Evolutionary conservation across 2,888 invertebrate species (phyloP), one percentile per base, ranked within the genome.

Genomic region (Epinotia brunnichana): DNA sequence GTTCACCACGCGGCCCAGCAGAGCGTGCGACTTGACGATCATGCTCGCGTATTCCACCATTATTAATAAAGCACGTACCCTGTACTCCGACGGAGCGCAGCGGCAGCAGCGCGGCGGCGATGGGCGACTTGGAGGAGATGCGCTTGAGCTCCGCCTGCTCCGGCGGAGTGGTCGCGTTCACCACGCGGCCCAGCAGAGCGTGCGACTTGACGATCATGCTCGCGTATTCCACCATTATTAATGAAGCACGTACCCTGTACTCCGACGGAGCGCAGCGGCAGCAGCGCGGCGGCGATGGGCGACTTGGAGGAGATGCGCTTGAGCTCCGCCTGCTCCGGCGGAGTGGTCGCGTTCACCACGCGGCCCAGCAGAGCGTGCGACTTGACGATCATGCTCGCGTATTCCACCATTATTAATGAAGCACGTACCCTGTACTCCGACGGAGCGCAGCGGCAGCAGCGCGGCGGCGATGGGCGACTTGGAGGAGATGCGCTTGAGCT

Each of bases 21-120:
- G n/a, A n/a, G n/a, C n/a, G n/a, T n/a, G n/a, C n/a, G n/a, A n/a
- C n/a, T n/a, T n/a, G n/a, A 24, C 24, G 24, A 24, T 24, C 24
- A 24, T 24, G 24, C 24, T 24, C 24, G 24, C 24, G 24, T 24
- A 24, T 24, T 24, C 24, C 24, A 24, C 24, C 24, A 24, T 24
- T 24, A 24, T 24, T 57, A 17, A 29, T 13, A 1, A 29, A 15
- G 3, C n/a, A 51, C 48, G 63, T 83, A 94, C 98, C 98, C 94
- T 98, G 99, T 48, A 99, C 99, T 69, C 99, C 99, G 44, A 99
- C 99, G 77, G 98, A 97, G 80, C 98, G 95, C 76, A 99, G 95
- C 15, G 99, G 99, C 87, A 99, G 93, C 78, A 99, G 94, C 5
- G 98, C 97, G 73, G 98, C 97, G 70, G 96, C 95, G 75, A 98